Base-by-base conservation (phyloP, 2,113 vertebrate genomes). In the Tetrax tetrax region DNA sequence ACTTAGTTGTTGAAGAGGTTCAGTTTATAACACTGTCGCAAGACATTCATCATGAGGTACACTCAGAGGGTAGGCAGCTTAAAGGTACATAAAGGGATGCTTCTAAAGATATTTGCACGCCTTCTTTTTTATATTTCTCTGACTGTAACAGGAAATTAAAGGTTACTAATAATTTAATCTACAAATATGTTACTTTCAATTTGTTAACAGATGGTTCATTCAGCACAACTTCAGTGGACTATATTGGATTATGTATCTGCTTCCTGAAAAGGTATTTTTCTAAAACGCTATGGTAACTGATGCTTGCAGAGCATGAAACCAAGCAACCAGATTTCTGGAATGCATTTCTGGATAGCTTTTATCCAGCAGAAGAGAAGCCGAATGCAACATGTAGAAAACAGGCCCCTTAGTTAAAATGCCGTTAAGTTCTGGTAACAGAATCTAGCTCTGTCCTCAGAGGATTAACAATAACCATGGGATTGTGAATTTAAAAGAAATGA, bases 261-360 rank as follows among this genome's bases (percentile, higher is more conserved):
- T 90, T 96, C 69, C 69, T 92, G 76, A 90, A 92, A 92, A 96
- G 66, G 69, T 93, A 63, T 92, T 96, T 93, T 92, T 92, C 85
- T 94, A 79, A 92, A 95, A 84, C 57, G 27, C 80, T 94, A 68
- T 93, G 86, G 92, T 82, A 92, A 93, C 89, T 6, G 6, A 9
- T 38, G 54, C 48, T 82, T 88, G 64, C 43, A 71, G 60, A 90
- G 51, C 48, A 90, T 33, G 72, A 93, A 94, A 92, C 96, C 71
- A 79, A 95, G 96, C 80, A 96, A 96, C 53, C 83, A 81, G 47
- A 53, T 71, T 90, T 93, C 71, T 92, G 90, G 90, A 92, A 95
- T 89, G 82, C 27, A n/a, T 72, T 75, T 94, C 86, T 89, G 83
- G 80, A 96, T 60, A 56, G 76, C 56, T 93, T 95, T 95, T 71